Evolutionary conservation across 2,888 invertebrate species (phyloP).

Genomic region (Andricus quercusramuli): DNA sequence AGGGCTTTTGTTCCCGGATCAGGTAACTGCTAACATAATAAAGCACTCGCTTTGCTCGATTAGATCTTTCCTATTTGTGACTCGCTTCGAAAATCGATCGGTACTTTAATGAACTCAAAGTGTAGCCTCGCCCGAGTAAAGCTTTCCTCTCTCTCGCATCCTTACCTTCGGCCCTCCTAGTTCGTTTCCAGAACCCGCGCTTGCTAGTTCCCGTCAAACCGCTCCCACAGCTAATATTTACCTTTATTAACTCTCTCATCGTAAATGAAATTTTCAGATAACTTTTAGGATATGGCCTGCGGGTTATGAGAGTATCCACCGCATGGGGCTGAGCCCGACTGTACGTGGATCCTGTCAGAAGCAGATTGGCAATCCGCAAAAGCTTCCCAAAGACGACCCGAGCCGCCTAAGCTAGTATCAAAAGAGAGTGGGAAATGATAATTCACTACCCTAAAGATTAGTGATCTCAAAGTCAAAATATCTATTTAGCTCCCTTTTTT

Average conservation of each 20-base stretch:
- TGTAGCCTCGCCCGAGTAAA: constrained; percentile 61
- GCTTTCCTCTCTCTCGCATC: constrained; percentile 56
- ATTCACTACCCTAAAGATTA: constrained; percentile 45
- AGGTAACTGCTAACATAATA: constrained; percentile 53
- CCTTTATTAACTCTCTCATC: constrained; percentile 78
- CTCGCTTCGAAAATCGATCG: constrained; percentile 68
- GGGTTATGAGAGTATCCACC: constrained; percentile 72
- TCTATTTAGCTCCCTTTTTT: too few relatives aligned
- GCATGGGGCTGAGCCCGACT: constrained; percentile 48
- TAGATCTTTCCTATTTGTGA: constrained; percentile 68
- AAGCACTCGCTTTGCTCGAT: constrained; percentile 59
- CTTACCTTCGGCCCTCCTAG: constrained; percentile 58
- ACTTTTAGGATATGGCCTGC: constrained; percentile 76
- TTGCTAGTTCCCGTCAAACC: constrained; percentile 73
- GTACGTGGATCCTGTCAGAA: constrained; percentile 66
- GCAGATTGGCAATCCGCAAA: constrained; percentile 67
- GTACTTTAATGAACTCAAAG: constrained; percentile 74
- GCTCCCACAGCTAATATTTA: constrained; percentile 77
- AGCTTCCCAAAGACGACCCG: constrained; percentile 1
- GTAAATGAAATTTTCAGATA: constrained; percentile 78
- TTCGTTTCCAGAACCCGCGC: constrained; percentile 64
- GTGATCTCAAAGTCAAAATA: constrained; percentile 45
- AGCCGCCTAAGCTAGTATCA: constrained; percentile 5
- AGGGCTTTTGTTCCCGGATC: constrained; percentile 21
- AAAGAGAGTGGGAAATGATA: background rate